Conservation (phyloP, 2,797 vertebrate genomes). For the Gambusia yucatana region DNA sequence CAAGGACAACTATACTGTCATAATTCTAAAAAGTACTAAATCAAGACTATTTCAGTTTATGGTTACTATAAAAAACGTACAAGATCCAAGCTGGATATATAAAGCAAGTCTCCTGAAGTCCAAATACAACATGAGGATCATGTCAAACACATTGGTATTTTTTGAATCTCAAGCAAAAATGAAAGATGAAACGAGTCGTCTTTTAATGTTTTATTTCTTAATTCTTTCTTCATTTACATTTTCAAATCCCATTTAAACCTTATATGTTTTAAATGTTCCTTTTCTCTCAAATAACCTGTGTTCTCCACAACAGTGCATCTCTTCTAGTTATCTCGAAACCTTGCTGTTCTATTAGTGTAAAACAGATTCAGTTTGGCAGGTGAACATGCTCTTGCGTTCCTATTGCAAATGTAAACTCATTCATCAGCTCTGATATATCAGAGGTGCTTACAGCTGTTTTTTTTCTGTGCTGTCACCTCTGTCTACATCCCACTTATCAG, state of each 20-base stretch:
- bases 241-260: constrained; percentile 7
- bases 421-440: constrained; percentile 71
- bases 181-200: too few species aligned
- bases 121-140: neutral
- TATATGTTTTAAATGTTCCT: neutral
- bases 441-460: constrained; percentile 56
- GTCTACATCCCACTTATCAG: constrained; percentile 44
- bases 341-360: constrained; percentile 26
- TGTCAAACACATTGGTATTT: too few species aligned
- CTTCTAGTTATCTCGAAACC: constrained; percentile 3
- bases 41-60: neutral
- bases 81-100: neutral
- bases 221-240: neutral
- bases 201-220: too few species aligned
- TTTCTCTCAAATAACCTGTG: constrained; percentile 3
- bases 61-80: neutral
- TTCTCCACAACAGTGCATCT: neutral
- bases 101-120: neutral
- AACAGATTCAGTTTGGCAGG: constrained; percentile 36
- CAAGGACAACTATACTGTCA: neutral
- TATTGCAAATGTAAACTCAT: constrained; percentile 60
- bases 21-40: neutral
- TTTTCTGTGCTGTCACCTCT: constrained; percentile 45
- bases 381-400: constrained; percentile 23
- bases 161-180: too few species aligned